A percentile compares a stretch with the other conserved stretches of the same genome.
Evolutionary conservation across 1,140 invertebrate species (phyloP).

Genomic region (Danaus plexippus): DNA sequence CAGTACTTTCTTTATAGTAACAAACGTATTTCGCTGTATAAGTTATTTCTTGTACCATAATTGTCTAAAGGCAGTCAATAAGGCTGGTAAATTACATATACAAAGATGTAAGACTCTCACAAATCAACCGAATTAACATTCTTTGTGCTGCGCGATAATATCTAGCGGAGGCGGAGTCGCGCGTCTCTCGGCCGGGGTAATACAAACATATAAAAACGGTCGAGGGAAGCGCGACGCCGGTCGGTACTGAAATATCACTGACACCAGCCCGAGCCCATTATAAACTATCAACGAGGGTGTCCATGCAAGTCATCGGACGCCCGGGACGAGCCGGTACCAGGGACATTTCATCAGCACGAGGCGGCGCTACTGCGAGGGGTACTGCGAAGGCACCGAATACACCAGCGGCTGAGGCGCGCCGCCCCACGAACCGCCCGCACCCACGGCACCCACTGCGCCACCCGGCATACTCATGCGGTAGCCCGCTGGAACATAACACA

Average conservation of each 20-base stretch:
- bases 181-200: background rate
- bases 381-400: slow-evolving; percentile 65
- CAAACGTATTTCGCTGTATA: slow-evolving; percentile 24
- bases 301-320: too few species aligned
- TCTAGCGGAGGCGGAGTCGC: background rate
- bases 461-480: slow-evolving; percentile 65
- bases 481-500: slow-evolving; percentile 42
- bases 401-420: slow-evolving; percentile 50
- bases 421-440: slow-evolving; percentile 43
- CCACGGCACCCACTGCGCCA: slow-evolving; percentile 32
- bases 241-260: slow-evolving; percentile 4
- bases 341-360: slow-evolving; percentile 8
- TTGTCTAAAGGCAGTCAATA: slow-evolving; percentile 23
- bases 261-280: background rate
- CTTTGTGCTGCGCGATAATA: slow-evolving; percentile 11
- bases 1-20: slow-evolving; percentile 12
- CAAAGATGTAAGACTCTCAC: too few species aligned
- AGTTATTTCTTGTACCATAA: slow-evolving; percentile 23
- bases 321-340: too few species aligned
- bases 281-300: background rate
- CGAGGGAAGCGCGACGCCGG: slow-evolving; percentile 1
- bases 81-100: slow-evolving; percentile 11
- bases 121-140: background rate
- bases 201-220: slow-evolving; percentile 5
- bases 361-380: slow-evolving; percentile 57